These are phyloP conservation scores for Silurus asotus DNA, from an alignment of 2,113 vertebrate genomes.

Conservation along the genomic window DNA sequence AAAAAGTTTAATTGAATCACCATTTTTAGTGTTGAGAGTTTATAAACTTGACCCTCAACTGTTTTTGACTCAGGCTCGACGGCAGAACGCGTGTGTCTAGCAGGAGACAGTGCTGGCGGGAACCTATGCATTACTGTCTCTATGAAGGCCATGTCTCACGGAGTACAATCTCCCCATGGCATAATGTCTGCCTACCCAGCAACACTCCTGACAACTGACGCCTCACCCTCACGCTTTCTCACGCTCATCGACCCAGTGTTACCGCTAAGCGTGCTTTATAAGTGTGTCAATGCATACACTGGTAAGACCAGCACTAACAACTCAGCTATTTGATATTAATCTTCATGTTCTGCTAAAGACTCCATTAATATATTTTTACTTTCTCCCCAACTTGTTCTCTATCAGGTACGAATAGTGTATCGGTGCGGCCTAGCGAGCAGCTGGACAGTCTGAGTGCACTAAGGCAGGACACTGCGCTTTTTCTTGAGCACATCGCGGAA, in stretches of 20 bases:
- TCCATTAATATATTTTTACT: neutral
- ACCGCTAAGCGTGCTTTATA: constrained; percentile 82
- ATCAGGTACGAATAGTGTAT: constrained; percentile 68
- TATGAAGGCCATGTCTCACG: constrained; percentile 79
- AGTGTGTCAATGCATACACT: constrained; percentile 85
- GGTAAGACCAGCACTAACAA: constrained; percentile 65
- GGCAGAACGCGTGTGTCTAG: constrained; percentile 82
- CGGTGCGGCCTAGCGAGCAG: constrained; percentile 43
- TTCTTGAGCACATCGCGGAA: constrained; percentile 77
- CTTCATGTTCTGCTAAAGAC: neutral
- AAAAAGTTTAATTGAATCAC: neutral
- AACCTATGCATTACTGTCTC: constrained; percentile 88
- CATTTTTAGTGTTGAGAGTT: neutral
- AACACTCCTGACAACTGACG: constrained; percentile 77
- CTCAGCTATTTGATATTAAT: neutral
- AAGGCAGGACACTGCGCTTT: constrained; percentile 73
- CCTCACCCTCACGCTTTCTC: constrained; percentile 87
- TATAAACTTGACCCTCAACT: neutral
- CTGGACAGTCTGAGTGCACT: constrained; percentile 71
- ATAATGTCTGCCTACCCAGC: constrained; percentile 88
- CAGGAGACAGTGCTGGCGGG: constrained; percentile 87
- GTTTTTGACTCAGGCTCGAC: constrained; percentile 77
- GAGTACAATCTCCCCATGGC: constrained; percentile 81
- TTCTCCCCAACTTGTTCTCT: neutral
- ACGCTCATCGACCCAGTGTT: constrained; percentile 86